Base-by-base conservation (phyloP, 2,888 invertebrate species). In the Philaethria dido region DNA sequence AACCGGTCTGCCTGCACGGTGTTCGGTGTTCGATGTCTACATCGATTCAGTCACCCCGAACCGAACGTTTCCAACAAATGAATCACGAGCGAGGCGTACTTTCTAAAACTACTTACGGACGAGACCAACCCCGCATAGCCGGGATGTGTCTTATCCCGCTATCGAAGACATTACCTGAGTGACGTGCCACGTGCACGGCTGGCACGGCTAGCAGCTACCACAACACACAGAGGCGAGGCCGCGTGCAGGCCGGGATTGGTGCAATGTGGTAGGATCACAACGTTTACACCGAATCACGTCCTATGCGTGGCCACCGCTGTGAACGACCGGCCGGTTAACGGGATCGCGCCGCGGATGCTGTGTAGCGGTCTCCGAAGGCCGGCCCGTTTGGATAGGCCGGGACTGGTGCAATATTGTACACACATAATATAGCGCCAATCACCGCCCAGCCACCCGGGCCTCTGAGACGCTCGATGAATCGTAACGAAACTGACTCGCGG, bases 171-270 rank as follows among this genome's bases (percentile, higher is more conserved):
- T 77, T 78, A 79, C 78, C 74, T 73, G 69, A 65, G 9, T n/a
- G 48, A 25, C 11, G 16, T 33, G 29, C 29, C 52, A 52, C 52
- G 52, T 52, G 52, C 52, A 13, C 8, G 45, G 36, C 44, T 71
- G 75, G 75, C 75, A 78, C 75, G 77, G 78, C 77, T 71, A 75
- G 52, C 64, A 70, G 69, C 70, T 73, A 73, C 77, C 78, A 76
- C 82, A 77, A 74, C 74, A 73, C 81, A 73, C 81, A 77, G 73
- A 75, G 78, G 83, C 79, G 86, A 85, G 87, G 80, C 88, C 88
- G 88, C 89, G 86, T 82, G 93, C 89, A 93, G 93, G 93, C 93
- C 93, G 93, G 93, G 93, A 92, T 92, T 87, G 93, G 93, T 93
- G 93, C 93, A 93, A 93, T 93, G 82, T 90, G 92, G 87, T 87